Conservation (phyloP, 2,888 invertebrate species). For the Pyrrhosoma nymphula region DNA sequence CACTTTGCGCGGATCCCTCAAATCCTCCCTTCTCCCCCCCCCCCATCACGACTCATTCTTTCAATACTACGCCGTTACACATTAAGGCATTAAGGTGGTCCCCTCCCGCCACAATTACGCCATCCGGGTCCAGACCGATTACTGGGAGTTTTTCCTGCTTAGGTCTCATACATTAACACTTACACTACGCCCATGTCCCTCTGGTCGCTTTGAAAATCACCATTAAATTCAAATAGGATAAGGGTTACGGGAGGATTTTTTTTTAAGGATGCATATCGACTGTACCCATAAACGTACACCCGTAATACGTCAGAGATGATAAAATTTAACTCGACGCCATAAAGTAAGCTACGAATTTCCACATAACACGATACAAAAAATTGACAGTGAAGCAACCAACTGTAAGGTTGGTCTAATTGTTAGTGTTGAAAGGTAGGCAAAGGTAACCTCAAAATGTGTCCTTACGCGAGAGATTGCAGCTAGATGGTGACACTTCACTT, state of each 20-base stretch:
- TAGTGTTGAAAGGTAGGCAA: too few species aligned
- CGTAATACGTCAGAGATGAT: too few species aligned
- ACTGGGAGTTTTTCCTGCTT: not conserved
- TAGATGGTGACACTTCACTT: too few species aligned
- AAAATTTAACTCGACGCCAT: too few species aligned
- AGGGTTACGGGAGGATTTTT: not conserved
- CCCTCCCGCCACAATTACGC: not conserved
- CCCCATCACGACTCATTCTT: not conserved
- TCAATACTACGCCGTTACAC: slow-evolving; percentile 20
- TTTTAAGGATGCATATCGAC: too few species aligned
- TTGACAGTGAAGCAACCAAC: too few species aligned
- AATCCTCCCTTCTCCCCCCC: not conserved
- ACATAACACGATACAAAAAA: too few species aligned
- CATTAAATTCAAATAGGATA: not conserved
- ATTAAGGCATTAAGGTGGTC: not conserved
- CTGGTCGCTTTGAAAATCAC: not conserved
- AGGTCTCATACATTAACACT: not conserved
- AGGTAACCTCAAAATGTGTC: too few species aligned
- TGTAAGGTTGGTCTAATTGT: too few species aligned
- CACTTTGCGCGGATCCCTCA: slow-evolving; percentile 4
- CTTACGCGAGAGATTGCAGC: too few species aligned
- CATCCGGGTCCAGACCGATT: not conserved
- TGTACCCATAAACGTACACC: too few species aligned
- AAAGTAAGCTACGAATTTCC: too few species aligned
- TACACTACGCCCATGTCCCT: not conserved